A percentile compares a stretch with the other conserved stretches of the same genome.
phyloP scores from a whole-genome alignment of 2,797 vertebrate genomes.

The Cryptoblepharus egeriae region DNA sequence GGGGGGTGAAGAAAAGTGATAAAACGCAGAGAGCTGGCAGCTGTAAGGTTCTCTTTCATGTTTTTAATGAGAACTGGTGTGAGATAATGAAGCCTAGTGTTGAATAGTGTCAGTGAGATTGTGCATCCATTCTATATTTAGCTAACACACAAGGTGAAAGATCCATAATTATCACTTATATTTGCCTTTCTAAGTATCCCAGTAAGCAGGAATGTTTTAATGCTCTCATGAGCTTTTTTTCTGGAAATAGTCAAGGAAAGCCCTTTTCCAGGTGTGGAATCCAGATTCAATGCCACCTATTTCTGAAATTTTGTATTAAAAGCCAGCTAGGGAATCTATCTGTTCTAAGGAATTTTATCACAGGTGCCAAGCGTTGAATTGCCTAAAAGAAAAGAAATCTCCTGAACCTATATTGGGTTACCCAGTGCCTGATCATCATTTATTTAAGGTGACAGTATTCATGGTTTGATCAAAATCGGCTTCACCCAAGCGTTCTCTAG shows the following conservation, averaged over 20 bases:
- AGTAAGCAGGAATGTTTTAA: constrained; percentile 57
- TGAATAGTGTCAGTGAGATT: constrained; percentile 40
- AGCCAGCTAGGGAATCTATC: neutral
- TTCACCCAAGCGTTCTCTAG: constrained; percentile 56
- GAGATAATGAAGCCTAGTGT: constrained; percentile 26
- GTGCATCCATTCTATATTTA: constrained; percentile 14
- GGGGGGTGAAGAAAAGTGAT: constrained; percentile 7
- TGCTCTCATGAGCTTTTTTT: constrained; percentile 32
- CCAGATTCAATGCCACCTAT: neutral
- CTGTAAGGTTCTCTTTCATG: neutral
- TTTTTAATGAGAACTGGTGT: constrained; percentile 12
- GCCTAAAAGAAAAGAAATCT: constrained; percentile 34
- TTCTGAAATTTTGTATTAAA: neutral
- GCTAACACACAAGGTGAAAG: constrained; percentile 15
- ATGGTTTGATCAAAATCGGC: constrained; percentile 68
- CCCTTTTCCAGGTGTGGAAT: too few relatives aligned
- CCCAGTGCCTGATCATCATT: constrained; percentile 56
- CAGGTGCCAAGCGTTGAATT: constrained; percentile 47
- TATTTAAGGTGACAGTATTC: constrained; percentile 69
- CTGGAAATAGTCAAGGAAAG: constrained; percentile 23
- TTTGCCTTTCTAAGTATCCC: constrained; percentile 61
- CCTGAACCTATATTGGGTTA: constrained; percentile 56
- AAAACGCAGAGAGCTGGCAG: constrained; percentile 18
- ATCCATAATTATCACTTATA: constrained; percentile 6
- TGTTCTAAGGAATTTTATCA: constrained; percentile 35